A percentile compares a stretch with the other conserved stretches of the same genome.
phyloP scores from a whole-genome alignment of 2,797 vertebrate genomes.

The Gymnodraco acuticeps region DNA sequence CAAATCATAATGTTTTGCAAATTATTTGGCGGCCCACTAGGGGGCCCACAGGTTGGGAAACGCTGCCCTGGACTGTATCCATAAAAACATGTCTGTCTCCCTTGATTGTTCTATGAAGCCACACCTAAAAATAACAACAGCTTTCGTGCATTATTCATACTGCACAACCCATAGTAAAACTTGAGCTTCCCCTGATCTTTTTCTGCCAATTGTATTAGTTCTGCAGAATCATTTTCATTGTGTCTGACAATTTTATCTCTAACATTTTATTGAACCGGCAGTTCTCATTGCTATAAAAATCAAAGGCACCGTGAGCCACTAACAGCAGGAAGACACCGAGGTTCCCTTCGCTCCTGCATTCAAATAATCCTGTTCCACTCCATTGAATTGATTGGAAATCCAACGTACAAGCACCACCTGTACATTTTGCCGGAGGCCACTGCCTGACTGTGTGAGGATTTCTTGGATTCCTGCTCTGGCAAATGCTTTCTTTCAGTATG shows the following conservation, averaged over 20 bases:
- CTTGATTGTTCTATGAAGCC: not conserved
- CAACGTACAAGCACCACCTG: conserved; percentile 35
- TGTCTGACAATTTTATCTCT: conserved; percentile 48
- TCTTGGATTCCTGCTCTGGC: conserved; percentile 17
- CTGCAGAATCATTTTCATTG: conserved; percentile 49
- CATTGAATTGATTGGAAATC: conserved; percentile 50
- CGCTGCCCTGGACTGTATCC: too few relatives aligned
- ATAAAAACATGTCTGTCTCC: not conserved
- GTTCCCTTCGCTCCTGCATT: conserved; percentile 21
- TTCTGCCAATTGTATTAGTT: conserved; percentile 51
- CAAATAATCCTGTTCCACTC: conserved; percentile 30
- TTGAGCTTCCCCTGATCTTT: conserved; percentile 34
- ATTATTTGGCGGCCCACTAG: too few relatives aligned
- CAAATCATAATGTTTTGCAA: too few relatives aligned
- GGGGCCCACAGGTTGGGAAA: too few relatives aligned
- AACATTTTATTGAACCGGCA: conserved; percentile 56
- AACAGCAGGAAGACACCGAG: conserved; percentile 37
- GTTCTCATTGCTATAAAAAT: conserved; percentile 52
- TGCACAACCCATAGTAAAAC: conserved; percentile 23
- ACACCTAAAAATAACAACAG: conserved; percentile 32
- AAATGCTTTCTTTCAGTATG: conserved; percentile 1
- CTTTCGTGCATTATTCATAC: conserved; percentile 39
- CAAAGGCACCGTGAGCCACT: conserved; percentile 41
- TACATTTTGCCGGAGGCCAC: conserved; percentile 13
- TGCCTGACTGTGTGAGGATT: not conserved